A percentile compares a stretch with the other conserved stretches of the same genome.
These are phyloP conservation scores for Stegophylla sp. DNA, from an alignment of 2,888 invertebrate genomes.

Conservation along the genomic window DNA sequence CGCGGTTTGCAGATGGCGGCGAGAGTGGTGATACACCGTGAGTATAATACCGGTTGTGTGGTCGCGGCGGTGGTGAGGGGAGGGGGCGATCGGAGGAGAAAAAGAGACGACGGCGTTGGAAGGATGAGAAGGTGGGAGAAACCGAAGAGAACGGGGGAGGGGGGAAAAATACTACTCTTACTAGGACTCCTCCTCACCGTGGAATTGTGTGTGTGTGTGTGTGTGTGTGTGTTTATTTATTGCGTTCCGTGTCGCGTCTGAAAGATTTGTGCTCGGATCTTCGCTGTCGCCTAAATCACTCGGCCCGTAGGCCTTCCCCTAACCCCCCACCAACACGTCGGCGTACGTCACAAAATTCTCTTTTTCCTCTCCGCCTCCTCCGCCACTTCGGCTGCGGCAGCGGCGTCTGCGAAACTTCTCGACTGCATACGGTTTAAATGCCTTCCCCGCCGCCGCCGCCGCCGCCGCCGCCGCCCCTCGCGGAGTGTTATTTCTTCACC, in stretches of 20 bases:
- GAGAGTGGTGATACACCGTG: too few species aligned
- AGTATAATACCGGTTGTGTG: neutral
- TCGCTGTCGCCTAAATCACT: slow-evolving; percentile 58
- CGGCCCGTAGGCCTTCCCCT: neutral
- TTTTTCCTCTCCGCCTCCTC: slow-evolving; percentile 4
- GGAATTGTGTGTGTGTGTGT: neutral
- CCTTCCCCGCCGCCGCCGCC: neutral
- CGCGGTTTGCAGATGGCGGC: too few species aligned
- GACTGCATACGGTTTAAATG: slow-evolving; percentile 27
- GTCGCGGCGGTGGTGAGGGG: neutral
- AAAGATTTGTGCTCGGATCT: slow-evolving; percentile 59
- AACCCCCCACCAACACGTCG: too few species aligned
- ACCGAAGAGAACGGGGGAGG: neutral
- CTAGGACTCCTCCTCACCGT: neutral
- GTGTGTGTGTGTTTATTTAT: slow-evolving; percentile 47
- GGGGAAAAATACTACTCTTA: neutral
- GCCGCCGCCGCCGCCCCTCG: too few species aligned
- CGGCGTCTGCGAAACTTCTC: slow-evolving; percentile 28
- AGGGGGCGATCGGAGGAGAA: neutral
- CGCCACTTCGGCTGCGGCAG: neutral
- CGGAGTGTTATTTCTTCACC: too few species aligned
- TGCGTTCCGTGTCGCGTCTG: slow-evolving; percentile 48
- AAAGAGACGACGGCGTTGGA: too few species aligned
- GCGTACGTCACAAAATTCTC: slow-evolving; percentile 46
- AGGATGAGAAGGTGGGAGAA: neutral